These are phyloP conservation scores for Torymus texanus DNA, from an alignment of 2,888 invertebrate species.

Conservation along the genomic window DNA sequence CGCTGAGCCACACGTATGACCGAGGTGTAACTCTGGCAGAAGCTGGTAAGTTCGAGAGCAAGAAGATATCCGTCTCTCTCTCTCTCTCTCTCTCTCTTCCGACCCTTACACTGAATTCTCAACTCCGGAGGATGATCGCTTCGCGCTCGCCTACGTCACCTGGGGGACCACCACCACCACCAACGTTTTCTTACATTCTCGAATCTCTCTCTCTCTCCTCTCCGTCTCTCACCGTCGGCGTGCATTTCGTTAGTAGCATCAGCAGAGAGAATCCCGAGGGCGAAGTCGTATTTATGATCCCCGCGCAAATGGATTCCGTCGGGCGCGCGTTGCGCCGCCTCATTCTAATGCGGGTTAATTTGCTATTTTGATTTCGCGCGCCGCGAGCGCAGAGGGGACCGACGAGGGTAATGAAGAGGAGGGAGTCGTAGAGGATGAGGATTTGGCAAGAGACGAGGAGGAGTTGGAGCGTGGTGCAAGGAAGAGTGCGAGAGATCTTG, in stretches of 20 bases:
- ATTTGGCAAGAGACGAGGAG: neutral
- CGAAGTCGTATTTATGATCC: conserved; percentile 52
- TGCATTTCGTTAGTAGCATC: conserved; percentile 46
- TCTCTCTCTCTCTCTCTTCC: too few relatives aligned
- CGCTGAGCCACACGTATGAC: too few relatives aligned
- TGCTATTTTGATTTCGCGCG: conserved; percentile 50
- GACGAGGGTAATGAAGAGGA: conserved; percentile 3
- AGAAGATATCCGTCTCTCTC: too few relatives aligned
- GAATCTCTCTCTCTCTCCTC: conserved; percentile 5
- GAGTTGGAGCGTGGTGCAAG: conserved; percentile 2
- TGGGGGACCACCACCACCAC: conserved; percentile 56
- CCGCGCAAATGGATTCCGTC: conserved; percentile 44
- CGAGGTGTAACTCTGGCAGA: too few relatives aligned
- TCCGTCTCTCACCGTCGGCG: conserved; percentile 49
- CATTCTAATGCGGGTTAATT: conserved; percentile 53
- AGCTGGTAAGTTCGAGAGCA: too few relatives aligned
- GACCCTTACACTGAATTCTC: too few relatives aligned
- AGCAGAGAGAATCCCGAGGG: conserved; percentile 39
- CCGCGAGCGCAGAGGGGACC: conserved; percentile 26
- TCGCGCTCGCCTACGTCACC: conserved; percentile 36
- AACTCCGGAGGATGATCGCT: conserved; percentile 17
- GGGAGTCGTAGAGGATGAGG: neutral
- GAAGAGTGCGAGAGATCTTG: conserved; percentile 10
- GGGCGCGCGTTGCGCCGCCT: conserved; percentile 11
- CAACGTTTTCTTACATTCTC: conserved; percentile 69